These are phyloP conservation scores for Numenius arquata DNA, from an alignment of 2,113 vertebrate species.

Conservation along the genomic window DNA sequence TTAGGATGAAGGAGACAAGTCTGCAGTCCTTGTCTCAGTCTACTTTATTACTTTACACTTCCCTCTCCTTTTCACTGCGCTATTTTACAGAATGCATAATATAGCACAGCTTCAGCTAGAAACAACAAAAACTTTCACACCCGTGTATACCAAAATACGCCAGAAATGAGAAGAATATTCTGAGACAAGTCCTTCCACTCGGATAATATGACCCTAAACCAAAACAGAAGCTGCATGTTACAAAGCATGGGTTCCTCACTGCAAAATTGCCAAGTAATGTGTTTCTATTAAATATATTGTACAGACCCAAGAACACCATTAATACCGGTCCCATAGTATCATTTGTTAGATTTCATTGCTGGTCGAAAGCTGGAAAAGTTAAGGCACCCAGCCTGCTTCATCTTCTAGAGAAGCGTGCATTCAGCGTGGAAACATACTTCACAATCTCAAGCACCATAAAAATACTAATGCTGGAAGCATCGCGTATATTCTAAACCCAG, in stretches of 20 bases:
- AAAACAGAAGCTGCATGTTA: rapidly evolving
- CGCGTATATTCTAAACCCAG: neutral
- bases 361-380: neutral
- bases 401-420: neutral
- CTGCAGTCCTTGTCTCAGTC: neutral
- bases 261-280: neutral
- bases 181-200: neutral
- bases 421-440: neutral
- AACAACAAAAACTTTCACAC: neutral
- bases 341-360: neutral
- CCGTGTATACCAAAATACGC: neutral
- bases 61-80: neutral
- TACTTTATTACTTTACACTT: neutral
- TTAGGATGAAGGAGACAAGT: neutral
- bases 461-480: neutral
- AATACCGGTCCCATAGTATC: neutral
- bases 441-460: neutral
- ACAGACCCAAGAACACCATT: neutral
- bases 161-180: neutral
- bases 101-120: neutral
- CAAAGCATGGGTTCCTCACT: neutral
- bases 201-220: neutral
- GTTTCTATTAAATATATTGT: neutral
- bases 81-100: neutral
- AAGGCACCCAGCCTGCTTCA: neutral